A percentile compares a stretch with the other conserved stretches of the same genome.
These are phyloP conservation scores for Cebus imitator DNA, from an alignment of 2,113 vertebrate genomes.

Conservation along the genomic window DNA sequence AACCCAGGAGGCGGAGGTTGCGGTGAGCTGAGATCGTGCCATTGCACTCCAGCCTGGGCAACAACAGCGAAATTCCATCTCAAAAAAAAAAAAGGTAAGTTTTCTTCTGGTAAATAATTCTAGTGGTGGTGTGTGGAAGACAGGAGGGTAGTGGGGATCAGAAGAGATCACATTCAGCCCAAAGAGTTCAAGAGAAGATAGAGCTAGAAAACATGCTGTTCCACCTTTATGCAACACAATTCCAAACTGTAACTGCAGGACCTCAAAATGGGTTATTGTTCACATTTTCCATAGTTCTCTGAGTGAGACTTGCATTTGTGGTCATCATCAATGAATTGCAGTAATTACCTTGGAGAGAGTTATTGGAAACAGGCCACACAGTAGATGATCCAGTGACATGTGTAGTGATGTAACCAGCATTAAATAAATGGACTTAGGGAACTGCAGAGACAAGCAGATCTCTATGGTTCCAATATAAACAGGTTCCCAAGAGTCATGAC, in stretches of 20 bases:
- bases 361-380: not conserved
- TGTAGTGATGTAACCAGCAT: not conserved
- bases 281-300: not conserved
- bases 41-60: no score
- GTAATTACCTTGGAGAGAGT: not conserved
- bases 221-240: not conserved
- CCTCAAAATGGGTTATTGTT: not conserved
- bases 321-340: not conserved
- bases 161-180: not conserved
- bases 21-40: no score
- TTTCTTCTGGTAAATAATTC: not conserved
- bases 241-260: not conserved
- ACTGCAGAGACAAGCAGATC: not conserved
- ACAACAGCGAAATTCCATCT: no score
- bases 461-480: not conserved
- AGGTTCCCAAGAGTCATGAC: not conserved
- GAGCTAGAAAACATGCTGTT: not conserved
- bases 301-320: not conserved
- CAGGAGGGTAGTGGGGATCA: not conserved
- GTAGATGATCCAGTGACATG: not conserved
- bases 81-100: not conserved
- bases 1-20: no score
- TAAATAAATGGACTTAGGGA: not conserved
- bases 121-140: not conserved
- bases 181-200: not conserved